Base-by-base conservation (phyloP, 2,797 vertebrate genomes). In the Miichthys miiuy region DNA sequence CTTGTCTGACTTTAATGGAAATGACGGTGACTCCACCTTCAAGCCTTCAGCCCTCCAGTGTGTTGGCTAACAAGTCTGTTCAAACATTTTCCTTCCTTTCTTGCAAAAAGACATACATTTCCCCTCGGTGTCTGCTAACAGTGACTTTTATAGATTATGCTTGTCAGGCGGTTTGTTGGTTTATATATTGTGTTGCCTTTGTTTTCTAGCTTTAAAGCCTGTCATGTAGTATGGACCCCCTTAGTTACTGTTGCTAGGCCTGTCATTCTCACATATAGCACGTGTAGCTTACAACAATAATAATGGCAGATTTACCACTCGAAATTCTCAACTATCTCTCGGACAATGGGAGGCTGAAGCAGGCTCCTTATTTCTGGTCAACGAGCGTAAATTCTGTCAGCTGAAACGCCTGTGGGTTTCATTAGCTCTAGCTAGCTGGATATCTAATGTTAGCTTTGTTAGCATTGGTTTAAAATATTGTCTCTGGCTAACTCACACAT, bases 1-100 rank as follows among this genome's bases (percentile, higher is more conserved):
- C 89, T 79, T 91, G 81, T 89, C 87, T 89, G 92, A 93, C 86
- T 93, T 94, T 93, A 90, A 92, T 93, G 83, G 93, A 84, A 85
- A 81, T 46, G 7, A 84, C 80, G 85, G 88, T 88, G 74, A 82
- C 85, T 87, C 82, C 68, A 74, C 63, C 69, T 84, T 70, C 14
- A 16, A 77, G 73, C 65, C 68, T 61, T 72, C 71, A 25, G 62
- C 76, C 68, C 77, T 80, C 52, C 75, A 68, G 66, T 65, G 80
- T 75, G 64, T 81, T 81, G 82, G 81, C 79, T 83, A 86, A 89
- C 87, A 82, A 86, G 80, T 77, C 68, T 88, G 72, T 76, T 65
- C 56, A 82, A 91, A 91, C 72, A 85, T 91, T 93, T 87, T 80
- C 79, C 72, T 87, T 82, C 80, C 72, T 76, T 72, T 61, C 81